These are phyloP conservation scores for Blastobasis adustella DNA, from an alignment of 2,888 invertebrate species.

Conservation along the genomic window DNA sequence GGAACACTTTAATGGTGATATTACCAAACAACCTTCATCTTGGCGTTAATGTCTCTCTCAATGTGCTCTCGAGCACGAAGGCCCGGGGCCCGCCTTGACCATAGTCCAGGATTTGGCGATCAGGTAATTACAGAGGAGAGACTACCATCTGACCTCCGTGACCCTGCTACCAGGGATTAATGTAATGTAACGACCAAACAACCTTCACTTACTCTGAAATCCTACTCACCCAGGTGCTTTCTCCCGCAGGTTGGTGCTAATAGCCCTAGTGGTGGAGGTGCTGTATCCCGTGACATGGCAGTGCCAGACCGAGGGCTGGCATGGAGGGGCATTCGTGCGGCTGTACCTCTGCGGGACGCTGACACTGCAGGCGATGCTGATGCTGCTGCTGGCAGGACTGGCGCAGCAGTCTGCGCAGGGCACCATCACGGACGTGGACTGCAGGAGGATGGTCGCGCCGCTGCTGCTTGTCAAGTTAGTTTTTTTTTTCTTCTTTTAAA, in stretches of 20 bases:
- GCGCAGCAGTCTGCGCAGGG: slow-evolving; percentile 85
- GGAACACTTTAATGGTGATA: too few relatives aligned
- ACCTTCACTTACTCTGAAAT: too few relatives aligned
- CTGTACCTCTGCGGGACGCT: slow-evolving; percentile 83
- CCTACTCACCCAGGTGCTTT: not conserved
- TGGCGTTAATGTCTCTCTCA: too few relatives aligned
- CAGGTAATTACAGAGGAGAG: too few relatives aligned
- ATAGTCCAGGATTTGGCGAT: too few relatives aligned
- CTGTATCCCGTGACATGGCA: slow-evolving; percentile 80
- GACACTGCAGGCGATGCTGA: slow-evolving; percentile 76
- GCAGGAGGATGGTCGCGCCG: slow-evolving; percentile 81
- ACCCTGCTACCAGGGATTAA: too few relatives aligned
- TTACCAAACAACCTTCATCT: too few relatives aligned
- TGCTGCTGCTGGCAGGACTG: slow-evolving; percentile 78
- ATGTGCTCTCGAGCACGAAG: too few relatives aligned
- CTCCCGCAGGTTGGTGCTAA: slow-evolving; percentile 76
- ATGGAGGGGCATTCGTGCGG: slow-evolving; percentile 82
- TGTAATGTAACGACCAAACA: too few relatives aligned
- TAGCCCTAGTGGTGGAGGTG: slow-evolving; percentile 78
- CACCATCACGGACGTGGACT: slow-evolving; percentile 83
- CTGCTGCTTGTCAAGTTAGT: slow-evolving; percentile 82
- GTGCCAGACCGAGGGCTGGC: slow-evolving; percentile 80
- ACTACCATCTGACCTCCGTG: too few relatives aligned
- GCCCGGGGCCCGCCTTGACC: too few relatives aligned
- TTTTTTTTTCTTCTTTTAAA: not conserved